Conservation (phyloP, 2,888 invertebrate genomes). For the Apodemia duryi region DNA sequence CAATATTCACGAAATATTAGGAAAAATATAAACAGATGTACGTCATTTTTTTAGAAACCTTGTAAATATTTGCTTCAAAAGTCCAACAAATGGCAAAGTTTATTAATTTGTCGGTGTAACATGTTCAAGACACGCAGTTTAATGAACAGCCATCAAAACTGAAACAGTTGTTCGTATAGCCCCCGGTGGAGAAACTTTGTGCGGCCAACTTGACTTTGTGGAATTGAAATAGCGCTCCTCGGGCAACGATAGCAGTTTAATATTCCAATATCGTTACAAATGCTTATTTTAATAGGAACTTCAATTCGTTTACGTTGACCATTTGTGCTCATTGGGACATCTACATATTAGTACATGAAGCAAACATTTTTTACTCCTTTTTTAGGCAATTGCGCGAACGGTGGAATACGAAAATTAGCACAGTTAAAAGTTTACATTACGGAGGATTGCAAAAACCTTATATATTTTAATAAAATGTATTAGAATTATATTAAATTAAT, state of each 20-base stretch:
- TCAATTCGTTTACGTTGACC: too few species aligned
- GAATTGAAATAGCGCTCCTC: constrained; percentile 6
- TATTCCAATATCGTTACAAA: neutral
- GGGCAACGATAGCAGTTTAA: constrained; percentile 1
- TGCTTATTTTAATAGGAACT: neutral
- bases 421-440: too few species aligned
- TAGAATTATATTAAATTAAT: too few species aligned
- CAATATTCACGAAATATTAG: too few species aligned
- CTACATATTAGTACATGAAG: too few species aligned
- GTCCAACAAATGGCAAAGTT: constrained; percentile 9
- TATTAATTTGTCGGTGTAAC: constrained; percentile 2
- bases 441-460: too few species aligned
- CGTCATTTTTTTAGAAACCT: neutral
- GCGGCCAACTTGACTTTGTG: neutral
- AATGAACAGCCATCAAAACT: constrained; percentile 11
- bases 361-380: too few species aligned
- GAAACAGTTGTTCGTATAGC: constrained; percentile 7
- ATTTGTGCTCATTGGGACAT: too few species aligned
- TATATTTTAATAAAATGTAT: too few species aligned
- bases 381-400: too few species aligned
- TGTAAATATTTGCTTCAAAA: neutral
- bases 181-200: neutral
- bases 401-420: too few species aligned
- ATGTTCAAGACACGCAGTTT: constrained; percentile 3
- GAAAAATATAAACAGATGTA: too few species aligned